Evolutionary conservation across 2,797 vertebrate genomes (phyloP).

Genomic region (Spinibarbus caldwelli): DNA sequence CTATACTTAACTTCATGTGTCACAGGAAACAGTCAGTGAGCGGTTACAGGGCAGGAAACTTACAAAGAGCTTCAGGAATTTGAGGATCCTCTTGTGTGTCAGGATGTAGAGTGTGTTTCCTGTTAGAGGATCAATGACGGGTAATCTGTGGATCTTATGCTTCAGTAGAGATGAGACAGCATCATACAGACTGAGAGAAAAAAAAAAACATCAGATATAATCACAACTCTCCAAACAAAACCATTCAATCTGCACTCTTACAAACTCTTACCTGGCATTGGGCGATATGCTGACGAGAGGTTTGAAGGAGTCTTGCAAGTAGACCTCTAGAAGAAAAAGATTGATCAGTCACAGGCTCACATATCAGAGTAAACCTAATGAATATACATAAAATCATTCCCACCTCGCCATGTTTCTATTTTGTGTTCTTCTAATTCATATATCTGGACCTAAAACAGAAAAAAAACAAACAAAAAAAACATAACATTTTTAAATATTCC

Average conservation of each 20-base stretch:
- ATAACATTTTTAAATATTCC: neutral
- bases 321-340: conserved; percentile 80
- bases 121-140: conserved; percentile 93
- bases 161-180: conserved; percentile 93
- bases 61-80: conserved; percentile 98
- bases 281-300: conserved; percentile 96
- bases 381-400: conserved; percentile 33
- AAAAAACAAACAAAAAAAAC: neutral
- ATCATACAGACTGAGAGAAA: conserved; percentile 87
- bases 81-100: conserved; percentile 98
- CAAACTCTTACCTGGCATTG: conserved; percentile 85
- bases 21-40: neutral
- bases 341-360: neutral
- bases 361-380: neutral
- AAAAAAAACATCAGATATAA: conserved; percentile 12
- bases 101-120: conserved; percentile 98
- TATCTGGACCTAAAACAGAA: conserved; percentile 89
- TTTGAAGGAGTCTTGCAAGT: conserved; percentile 97
- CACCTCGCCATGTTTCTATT: conserved; percentile 99
- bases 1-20: neutral
- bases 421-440: conserved; percentile 98
- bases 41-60: conserved; percentile 66
- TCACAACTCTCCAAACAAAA: neutral
- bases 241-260: neutral
- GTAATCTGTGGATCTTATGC: conserved; percentile 97